Base-by-base conservation (phyloP, 2,888 invertebrate species). In the Adelognathus sp. region DNA sequence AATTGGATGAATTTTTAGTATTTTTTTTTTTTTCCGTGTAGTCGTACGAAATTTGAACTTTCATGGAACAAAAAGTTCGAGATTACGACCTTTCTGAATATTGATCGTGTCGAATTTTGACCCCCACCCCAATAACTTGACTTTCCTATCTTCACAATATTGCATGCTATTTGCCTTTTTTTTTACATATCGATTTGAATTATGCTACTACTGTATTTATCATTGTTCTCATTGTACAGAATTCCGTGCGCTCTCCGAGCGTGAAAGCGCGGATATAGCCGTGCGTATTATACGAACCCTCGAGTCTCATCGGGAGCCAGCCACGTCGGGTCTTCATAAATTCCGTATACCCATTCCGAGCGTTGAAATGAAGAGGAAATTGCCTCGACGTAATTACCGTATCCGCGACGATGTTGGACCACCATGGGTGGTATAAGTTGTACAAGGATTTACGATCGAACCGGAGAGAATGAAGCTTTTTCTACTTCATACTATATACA, bases 371-470 rank as follows among this genome's bases (percentile, higher is more conserved):
- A 76, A 73, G 70, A 69, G 76, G 76, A 81, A 74, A 79, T 81
- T 76, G 73, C 79, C 41, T 56, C 66, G 56, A 54, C 71, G 73
- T 76, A 79, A 81, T 81, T 81, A 81, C 67, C 70, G 81, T 74
- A 60, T n/a, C n/a, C 63, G 66, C 70, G 71, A 72, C 75, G 67
- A 73, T 56, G 63, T 44, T 3, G 16, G 27, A 60, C 60, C 72
- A 72, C 56, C 24, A 39, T 52, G 52, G 41, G 31, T 52, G 67
- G 39, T 56, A 58, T 66, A 75, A 73, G 79, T 79, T 75, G 79
- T 69, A 72, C 50, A 70, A 72, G 69, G 64, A 81, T 81, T 81
- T 81, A 81, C 81, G 78, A 81, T 73, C 72, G 66, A 71, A 70
- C 36, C 60, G 50, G 27, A 60, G 61, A 50, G 11, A 16, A 54